phyloP scores from a whole-genome alignment of 2,113 vertebrate species.

The Laticauda colubrina region DNA sequence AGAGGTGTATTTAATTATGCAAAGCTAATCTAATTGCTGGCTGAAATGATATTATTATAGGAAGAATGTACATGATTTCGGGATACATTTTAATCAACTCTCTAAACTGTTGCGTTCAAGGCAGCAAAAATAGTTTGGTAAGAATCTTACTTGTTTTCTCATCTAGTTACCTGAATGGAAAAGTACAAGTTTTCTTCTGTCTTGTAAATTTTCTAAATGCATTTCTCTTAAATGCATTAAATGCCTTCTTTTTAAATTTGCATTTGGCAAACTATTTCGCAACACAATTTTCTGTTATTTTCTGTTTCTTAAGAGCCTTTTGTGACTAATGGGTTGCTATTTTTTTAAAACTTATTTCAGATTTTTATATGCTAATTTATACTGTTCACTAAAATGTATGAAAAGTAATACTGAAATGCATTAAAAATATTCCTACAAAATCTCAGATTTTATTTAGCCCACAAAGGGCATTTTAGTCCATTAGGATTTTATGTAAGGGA shows the following conservation, averaged over 20 bases:
- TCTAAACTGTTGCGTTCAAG: background rate
- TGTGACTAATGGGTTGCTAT: background rate
- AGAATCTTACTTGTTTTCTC: background rate
- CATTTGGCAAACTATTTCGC: background rate
- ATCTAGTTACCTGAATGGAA: background rate
- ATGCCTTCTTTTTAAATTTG: background rate
- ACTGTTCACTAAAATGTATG: background rate
- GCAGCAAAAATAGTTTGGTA: background rate
- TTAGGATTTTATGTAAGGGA: background rate
- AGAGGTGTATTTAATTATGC: background rate
- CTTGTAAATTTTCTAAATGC: background rate
- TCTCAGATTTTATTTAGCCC: background rate
- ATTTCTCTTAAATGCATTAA: background rate
- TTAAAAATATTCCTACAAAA: background rate
- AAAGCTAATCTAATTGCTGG: background rate
- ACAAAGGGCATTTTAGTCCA: background rate
- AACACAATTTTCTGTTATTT: background rate
- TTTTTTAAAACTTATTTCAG: background rate
- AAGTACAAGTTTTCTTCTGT: background rate
- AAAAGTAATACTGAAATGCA: background rate
- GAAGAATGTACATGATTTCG: background rate
- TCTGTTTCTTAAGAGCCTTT: background rate
- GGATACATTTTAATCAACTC: background rate
- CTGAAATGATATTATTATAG: background rate
- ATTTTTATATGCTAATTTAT: background rate